phyloP scores from a whole-genome alignment of 1,140 invertebrate genomes.

The Drosophila nikananu region DNA sequence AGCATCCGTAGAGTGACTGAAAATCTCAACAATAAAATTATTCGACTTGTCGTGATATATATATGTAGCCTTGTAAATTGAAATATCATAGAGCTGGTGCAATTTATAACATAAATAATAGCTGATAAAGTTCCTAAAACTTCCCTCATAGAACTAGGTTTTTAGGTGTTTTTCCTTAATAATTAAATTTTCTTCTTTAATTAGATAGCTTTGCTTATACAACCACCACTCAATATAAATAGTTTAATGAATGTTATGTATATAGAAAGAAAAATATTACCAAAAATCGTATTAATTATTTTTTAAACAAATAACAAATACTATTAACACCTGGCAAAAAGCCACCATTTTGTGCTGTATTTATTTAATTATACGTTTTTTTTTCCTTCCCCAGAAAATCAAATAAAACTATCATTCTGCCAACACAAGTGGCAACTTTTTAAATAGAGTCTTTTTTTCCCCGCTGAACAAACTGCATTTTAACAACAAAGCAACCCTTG shows the following conservation, averaged over 20 bases:
- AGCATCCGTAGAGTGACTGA: conserved; percentile 5
- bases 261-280: background rate
- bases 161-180: too few relatives aligned
- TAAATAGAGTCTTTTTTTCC: background rate
- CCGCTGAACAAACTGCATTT: background rate
- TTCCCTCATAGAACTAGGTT: too few relatives aligned
- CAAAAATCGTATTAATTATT: background rate
- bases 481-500: conserved; percentile 7
- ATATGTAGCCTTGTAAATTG: conserved; percentile 10
- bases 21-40: conserved; percentile 22
- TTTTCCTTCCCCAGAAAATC: background rate
- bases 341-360: background rate
- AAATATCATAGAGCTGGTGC: background rate
- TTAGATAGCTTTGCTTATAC: background rate
- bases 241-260: background rate
- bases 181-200: background rate
- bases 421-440: conserved; percentile 2
- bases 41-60: conserved; percentile 6
- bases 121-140: background rate
- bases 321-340: background rate
- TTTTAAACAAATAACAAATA: conserved; percentile 6
- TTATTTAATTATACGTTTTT: conserved; percentile 6
- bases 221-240: background rate
- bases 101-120: conserved; percentile 7
- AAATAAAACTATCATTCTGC: conserved; percentile 11